Base-by-base conservation (phyloP, 2,888 invertebrate genomes). In the Clistopyga incitator region DNA sequence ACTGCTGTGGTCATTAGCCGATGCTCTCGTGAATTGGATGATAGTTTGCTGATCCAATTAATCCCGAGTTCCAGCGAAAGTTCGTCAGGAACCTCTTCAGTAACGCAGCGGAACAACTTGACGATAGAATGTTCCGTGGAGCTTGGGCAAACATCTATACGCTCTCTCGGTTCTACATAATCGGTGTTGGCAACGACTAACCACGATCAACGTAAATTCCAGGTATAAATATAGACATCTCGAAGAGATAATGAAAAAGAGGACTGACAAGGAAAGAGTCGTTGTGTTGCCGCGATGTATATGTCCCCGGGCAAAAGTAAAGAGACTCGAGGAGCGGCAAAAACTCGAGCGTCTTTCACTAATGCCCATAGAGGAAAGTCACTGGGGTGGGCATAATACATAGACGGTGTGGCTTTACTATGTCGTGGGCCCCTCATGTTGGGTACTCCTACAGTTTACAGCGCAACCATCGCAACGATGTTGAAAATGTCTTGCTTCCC, bases 361-460 rank as follows among this genome's bases (percentile, higher is more conserved):
- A 89, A 89, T 89, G 88, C 86, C 88, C 87, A 87, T 87, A 87
- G 87, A 84, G 83, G 87, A 87, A 87, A 88, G 89, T 86, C 86
- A 88, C 85, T 84, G 85, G 84, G 85, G 81, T 84, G 81, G 86
- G 84, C 87, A 85, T 86, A 88, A 86, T 74, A 77, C 80, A 29
- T 29, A 13, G 81, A 75, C 83, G 77, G 72, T 65, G 42, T 29
- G 85, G 0, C 8, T 38, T 38, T 86, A 74, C 68, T 52, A 23
- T n/a, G 74, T 70, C 64, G 61, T 65, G 74, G 61, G 45, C 61
- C 59, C 61, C 59, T 68, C 54, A 56, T 56, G 23, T 75, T 42
- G 18, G 38, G 64, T 29, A 29, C 47, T 20, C 45, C 61, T 47
- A 77, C 23, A 61, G 76, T 50, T 67, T 47, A 61, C 50, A 13